A percentile compares a stretch with the other conserved stretches of the same genome.
Conservation (phyloP, 1,140 invertebrate species). For the Bombus waltoni region DNA sequence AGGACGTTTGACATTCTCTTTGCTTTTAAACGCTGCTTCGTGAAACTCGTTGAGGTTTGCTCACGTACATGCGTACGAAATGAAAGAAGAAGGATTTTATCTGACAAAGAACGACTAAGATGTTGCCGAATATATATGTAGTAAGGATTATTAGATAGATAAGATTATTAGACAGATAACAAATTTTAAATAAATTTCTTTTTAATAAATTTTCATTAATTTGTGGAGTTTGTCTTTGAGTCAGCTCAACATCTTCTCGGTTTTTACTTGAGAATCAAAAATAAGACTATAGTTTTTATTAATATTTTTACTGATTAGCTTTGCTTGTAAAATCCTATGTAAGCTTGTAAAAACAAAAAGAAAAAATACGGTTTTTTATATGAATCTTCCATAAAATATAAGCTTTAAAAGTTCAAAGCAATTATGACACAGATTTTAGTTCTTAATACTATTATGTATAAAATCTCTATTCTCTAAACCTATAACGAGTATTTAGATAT, state of each 20-base stretch:
- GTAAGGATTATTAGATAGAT: neutral
- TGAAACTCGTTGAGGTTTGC: constrained; percentile 11
- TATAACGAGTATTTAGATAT: no score
- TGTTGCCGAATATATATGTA: neutral
- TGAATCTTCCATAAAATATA: no score
- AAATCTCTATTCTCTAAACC: no score
- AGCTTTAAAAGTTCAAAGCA: no score
- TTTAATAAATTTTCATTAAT: neutral
- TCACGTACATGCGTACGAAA: neutral
- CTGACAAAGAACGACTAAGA: neutral
- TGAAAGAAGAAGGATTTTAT: neutral
- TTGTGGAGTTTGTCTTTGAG: neutral
- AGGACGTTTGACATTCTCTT: constrained; percentile 31
- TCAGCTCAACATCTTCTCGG: neutral
- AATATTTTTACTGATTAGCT: no score
- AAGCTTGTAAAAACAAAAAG: no score
- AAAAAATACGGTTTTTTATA: no score
- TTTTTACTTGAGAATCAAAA: neutral
- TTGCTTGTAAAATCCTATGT: no score
- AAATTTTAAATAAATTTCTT: neutral
- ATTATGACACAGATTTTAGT: no score
- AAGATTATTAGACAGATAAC: no score
- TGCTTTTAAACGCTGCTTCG: neutral
- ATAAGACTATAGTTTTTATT: no score
- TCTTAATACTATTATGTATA: no score